Evolutionary conservation across 2,888 invertebrate species (phyloP), one percentile per base, ranked within the genome.

Genomic region (Fragum fragum): DNA sequence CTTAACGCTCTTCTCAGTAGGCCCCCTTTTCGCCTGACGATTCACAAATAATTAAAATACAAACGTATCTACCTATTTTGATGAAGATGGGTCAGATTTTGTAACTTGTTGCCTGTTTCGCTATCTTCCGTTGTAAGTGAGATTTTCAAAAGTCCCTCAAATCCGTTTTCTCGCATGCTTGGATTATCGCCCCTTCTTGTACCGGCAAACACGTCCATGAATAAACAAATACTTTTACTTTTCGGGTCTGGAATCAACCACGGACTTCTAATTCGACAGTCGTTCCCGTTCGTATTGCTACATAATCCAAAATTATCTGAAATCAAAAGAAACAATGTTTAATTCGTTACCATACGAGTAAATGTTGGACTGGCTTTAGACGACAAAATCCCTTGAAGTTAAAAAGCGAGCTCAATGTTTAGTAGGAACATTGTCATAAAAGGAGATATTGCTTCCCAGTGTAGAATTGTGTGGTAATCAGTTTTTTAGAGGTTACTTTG

Each of bases 231-330:
- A 2, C 21, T 66, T 26, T 39, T 39, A 66, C 66, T 66, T 11
- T 21, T 21, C 3, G 42, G 5, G 66, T 66, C 42, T 16, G 42
- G 66, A 21, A 66, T 23, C 23, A 66, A 26, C 66, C 66, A 66
- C 0, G 66, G 66, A 16, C 66, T 66, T 42, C 66, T 6, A 11
- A 66, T 66, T 23, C 23, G n/a, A 42, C 66, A 66, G 14, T 14
- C 23, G 23, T 21, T 39, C 0, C 23, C 42, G 9, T 42, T 42
- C 21, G 23, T n/a, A 14, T 23, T 66, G 26, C 23, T 66, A 23
- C 66, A 66, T 21, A 36, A 66, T 5, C 66, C 66, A n/a, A 66
- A 66, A 23, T 66, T 26, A 42, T 66, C 66, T 66, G 66, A 42
- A 66, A 66, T 18, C 1, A n/a, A n/a, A n/a, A 63, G 32, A 36